phyloP scores from a whole-genome alignment of 2,888 invertebrate species.

The Trachelus tabidus region DNA sequence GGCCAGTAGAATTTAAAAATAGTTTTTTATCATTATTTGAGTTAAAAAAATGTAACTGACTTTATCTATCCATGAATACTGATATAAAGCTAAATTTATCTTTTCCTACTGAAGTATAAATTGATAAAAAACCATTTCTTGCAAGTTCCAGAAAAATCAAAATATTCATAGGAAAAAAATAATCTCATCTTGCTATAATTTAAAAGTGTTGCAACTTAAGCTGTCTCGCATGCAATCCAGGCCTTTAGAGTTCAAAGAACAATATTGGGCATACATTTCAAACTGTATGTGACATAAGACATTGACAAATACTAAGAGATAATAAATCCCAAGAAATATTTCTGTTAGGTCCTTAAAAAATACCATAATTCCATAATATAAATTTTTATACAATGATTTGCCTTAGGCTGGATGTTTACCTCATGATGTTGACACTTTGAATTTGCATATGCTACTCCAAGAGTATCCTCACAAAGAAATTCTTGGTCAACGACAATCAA shows the following conservation, averaged over 20 bases:
- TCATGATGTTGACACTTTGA: conserved; percentile 37
- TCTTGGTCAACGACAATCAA: too few species aligned
- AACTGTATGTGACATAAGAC: not conserved
- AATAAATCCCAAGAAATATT: not conserved
- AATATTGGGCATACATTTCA: not conserved
- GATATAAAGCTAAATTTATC: not conserved
- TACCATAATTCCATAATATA: not conserved
- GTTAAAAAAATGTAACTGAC: not conserved
- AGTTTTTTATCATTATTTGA: not conserved
- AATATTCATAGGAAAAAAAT: not conserved
- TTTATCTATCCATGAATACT: not conserved
- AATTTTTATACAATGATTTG: not conserved
- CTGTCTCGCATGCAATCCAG: not conserved
- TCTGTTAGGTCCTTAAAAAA: not conserved
- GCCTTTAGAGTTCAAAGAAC: not conserved
- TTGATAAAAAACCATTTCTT: not conserved
- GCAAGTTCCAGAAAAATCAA: not conserved
- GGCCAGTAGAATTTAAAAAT: not conserved
- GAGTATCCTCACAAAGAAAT: not conserved
- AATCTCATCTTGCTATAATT: not conserved
- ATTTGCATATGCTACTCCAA: conserved; percentile 29
- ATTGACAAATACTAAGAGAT: not conserved
- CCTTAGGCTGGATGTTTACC: conserved; percentile 16
- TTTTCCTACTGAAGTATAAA: not conserved
- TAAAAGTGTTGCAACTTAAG: not conserved